Base-by-base conservation (phyloP, 1,140 invertebrate species). In the Myzus persicae region DNA sequence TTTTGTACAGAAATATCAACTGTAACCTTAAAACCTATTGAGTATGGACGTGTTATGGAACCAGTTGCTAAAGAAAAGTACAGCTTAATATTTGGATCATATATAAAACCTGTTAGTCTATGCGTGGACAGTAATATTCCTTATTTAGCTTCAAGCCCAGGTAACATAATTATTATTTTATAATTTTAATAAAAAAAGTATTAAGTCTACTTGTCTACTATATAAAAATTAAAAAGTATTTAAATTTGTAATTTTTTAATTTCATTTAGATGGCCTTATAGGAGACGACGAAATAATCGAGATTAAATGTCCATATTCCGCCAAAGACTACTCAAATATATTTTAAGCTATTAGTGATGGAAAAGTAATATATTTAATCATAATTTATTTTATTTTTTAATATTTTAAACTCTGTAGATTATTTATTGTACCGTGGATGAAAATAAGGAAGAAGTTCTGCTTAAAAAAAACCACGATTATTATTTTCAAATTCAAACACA, bases 401-500 rank as follows among this genome's bases (percentile, higher is more conserved):
- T 22, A 84, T 4, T 42, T 84, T 42, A 42, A 42, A 42, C 6
- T 24, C 18, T 42, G 0, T 82, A 36, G 76, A 84, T 84, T 22
- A 84, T 26, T 40, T 84, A 84, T 22, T 42, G 36, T 84, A 84
- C 36, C 7, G 1, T 22, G 36, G 14, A 40, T 40, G 14, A 40
- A 7, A 84, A 42, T 40, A 84, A 46, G 0, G 11, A 26, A 2
- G 22, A 84, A 84, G 20, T 84, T 84, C 1, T 26, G 22, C 38
- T 84, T 18, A 84, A 84, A 84, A 38, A 84, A 84, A 42, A 84
- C 8, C 82, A 84, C 22, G 18, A 84, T 38, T 84, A 84, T 22
- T 84, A 84, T 84, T 84, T 40, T 40, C 82, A 84, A 84, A 84
- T 84, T 20, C 82, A 84, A 42, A 42, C 36, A 84, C 82, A 84